Conservation (phyloP, 2,888 invertebrate species). For the Macrophya annulata region DNA sequence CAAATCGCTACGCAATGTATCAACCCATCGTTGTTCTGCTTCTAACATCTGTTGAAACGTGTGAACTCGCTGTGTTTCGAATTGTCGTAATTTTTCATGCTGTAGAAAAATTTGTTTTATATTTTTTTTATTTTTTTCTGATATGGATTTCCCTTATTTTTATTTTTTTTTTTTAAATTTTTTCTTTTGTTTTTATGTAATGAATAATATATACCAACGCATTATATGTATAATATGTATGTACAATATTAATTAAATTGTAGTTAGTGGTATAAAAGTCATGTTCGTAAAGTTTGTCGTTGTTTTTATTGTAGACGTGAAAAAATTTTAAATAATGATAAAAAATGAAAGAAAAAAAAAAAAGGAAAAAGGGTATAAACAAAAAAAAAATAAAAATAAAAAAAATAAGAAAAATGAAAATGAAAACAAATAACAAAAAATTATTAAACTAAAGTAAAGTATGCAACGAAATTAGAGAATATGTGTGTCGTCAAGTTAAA, state of each 20-base stretch:
- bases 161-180: neutral
- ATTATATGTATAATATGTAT: too few relatives aligned
- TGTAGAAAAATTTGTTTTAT: conserved; percentile 75
- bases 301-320: neutral
- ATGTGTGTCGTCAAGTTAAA: neutral
- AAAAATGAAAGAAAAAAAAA: neutral
- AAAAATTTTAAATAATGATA: neutral
- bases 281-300: neutral
- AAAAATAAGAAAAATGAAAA: neutral
- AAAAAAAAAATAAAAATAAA: too few relatives aligned
- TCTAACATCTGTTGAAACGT: conserved; percentile 95
- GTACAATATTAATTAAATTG: neutral
- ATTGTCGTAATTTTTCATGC: conserved; percentile 92
- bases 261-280: neutral
- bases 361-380: neutral
- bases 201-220: too few relatives aligned
- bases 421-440: neutral
- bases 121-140: neutral
- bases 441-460: neutral
- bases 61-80: conserved; percentile 91
- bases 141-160: too few relatives aligned
- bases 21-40: conserved; percentile 91
- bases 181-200: neutral
- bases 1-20: conserved; percentile 87
- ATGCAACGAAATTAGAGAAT: neutral